Evolutionary conservation across 2,113 vertebrate genomes (phyloP).

Genomic region (Regulus satrapa): DNA sequence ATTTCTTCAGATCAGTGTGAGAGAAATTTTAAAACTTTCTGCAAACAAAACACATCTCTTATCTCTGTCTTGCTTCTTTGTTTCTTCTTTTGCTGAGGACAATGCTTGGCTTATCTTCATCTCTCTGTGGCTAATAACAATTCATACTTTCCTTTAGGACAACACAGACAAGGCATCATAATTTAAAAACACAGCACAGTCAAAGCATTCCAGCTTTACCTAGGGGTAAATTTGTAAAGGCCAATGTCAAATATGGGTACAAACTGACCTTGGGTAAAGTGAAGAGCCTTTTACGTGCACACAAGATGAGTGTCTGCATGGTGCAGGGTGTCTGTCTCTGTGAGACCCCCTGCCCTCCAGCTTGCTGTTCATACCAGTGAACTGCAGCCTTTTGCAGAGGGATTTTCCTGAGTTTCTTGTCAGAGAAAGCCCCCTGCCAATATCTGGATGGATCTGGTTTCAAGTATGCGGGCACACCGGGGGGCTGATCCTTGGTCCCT

Average conservation of each 20-base stretch:
- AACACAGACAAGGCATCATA: neutral
- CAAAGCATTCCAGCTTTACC: neutral
- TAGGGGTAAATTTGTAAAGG: neutral
- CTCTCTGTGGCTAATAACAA: neutral
- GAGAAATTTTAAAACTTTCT: neutral
- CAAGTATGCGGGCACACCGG: neutral
- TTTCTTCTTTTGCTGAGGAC: neutral
- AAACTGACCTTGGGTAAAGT: neutral
- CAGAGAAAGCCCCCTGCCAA: neutral
- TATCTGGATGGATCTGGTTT: neutral
- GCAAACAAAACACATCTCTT: neutral
- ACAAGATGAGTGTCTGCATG: rapidly evolving
- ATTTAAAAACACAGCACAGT: neutral
- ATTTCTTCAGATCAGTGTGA: neutral
- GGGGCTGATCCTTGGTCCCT: neutral
- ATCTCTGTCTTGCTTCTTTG: neutral
- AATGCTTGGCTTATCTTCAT: neutral
- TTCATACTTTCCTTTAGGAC: neutral
- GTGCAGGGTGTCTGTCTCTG: neutral
- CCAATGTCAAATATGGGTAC: neutral
- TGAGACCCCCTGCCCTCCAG: neutral
- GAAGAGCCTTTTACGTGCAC: neutral
- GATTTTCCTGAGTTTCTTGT: neutral
- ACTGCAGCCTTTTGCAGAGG: neutral
- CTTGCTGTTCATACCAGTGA: neutral